Conservation (phyloP, 2,888 invertebrate species). For the Brachyptera putata region DNA sequence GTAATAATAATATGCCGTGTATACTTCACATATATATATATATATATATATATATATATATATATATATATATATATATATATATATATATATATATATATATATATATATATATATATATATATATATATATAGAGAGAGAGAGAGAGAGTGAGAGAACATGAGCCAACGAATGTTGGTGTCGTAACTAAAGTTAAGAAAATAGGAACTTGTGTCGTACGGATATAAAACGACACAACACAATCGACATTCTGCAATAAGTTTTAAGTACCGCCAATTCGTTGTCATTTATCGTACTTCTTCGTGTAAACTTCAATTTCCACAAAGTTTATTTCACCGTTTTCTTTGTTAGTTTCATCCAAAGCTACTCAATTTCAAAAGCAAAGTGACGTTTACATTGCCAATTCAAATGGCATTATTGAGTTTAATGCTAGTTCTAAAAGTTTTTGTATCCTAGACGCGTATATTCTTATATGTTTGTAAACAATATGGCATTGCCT, state of each 20-base stretch:
- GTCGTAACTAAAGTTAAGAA: not conserved
- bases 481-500: too few relatives aligned
- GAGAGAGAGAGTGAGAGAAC: too few relatives aligned
- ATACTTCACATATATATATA: too few relatives aligned
- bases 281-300: not conserved
- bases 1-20: too few relatives aligned
- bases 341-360: constrained; percentile 1
- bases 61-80: too few relatives aligned
- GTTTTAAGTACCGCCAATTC: constrained; percentile 13
- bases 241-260: constrained; percentile 7
- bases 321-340: not conserved
- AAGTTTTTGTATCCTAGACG: too few relatives aligned
- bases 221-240: not conserved
- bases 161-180: not conserved
- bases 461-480: too few relatives aligned
- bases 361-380: not conserved
- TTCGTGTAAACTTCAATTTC: constrained; percentile 4
- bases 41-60: too few relatives aligned
- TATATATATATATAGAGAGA: too few relatives aligned
- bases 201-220: not conserved
- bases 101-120: too few relatives aligned
- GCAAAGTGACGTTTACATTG: not conserved
- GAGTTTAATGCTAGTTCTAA: not conserved
- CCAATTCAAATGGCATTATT: not conserved
- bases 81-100: too few relatives aligned